These are phyloP conservation scores for Pocillopora grandis DNA, from an alignment of 92 coral and sea anemone species.

Conservation along the genomic window DNA sequence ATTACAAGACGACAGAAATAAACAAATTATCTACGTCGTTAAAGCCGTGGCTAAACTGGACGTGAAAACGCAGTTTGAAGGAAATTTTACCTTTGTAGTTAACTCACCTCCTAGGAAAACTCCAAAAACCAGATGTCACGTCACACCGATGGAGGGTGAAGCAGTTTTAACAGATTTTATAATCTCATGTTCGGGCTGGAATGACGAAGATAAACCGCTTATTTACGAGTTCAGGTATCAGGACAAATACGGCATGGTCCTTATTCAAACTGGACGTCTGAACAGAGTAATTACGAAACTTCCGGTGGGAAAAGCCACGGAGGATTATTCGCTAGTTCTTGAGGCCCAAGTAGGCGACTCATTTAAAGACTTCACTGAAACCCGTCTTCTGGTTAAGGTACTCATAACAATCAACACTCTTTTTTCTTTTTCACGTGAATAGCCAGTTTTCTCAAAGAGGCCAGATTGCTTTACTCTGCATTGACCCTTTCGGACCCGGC, in stretches of 20 bases:
- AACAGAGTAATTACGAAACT: slow-evolving; percentile 54
- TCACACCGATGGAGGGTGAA: slow-evolving; percentile 58
- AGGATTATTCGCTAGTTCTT: slow-evolving; percentile 55
- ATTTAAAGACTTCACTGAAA: slow-evolving; percentile 41
- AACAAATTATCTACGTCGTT: slow-evolving; percentile 9
- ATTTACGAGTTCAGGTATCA: slow-evolving; percentile 59
- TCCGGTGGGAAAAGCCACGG: slow-evolving; percentile 62
- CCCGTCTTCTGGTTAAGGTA: slow-evolving; percentile 50
- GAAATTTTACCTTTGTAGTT: slow-evolving; percentile 43
- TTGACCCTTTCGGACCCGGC: background rate
- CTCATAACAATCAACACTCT: background rate
- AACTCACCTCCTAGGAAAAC: slow-evolving; percentile 63
- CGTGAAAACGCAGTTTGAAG: slow-evolving; percentile 34
- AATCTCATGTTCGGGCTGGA: slow-evolving; percentile 62
- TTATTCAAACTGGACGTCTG: slow-evolving; percentile 49
- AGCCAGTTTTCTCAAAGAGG: background rate
- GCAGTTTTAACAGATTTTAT: slow-evolving; percentile 62
- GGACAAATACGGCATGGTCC: slow-evolving; percentile 51
- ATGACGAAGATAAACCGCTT: slow-evolving; percentile 65
- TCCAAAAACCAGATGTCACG: slow-evolving; percentile 35
- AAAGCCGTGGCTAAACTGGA: slow-evolving; percentile 9
- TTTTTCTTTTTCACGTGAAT: background rate
- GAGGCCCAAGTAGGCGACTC: slow-evolving; percentile 62
- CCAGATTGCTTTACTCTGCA: background rate
- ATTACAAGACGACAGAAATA: slow-evolving; percentile 1